Evolutionary conservation across 2,888 invertebrate genomes (phyloP).

Genomic region (Cactoblastis cactorum): DNA sequence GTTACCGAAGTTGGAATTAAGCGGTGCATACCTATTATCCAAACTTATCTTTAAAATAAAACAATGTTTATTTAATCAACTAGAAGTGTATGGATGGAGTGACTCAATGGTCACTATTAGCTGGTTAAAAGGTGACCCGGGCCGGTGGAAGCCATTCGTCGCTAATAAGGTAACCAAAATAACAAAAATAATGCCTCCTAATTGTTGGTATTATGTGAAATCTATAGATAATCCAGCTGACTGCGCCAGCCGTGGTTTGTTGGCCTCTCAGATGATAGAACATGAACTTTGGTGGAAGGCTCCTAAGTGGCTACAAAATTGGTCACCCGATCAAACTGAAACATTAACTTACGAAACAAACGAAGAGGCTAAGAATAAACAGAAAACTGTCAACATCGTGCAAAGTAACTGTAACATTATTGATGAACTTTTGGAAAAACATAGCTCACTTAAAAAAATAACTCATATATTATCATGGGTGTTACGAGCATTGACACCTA

Average conservation of each 20-base stretch:
- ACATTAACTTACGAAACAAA: too few species aligned
- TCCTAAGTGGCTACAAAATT: slow-evolving; percentile 6
- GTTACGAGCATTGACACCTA: neutral
- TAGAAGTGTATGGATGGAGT: slow-evolving; percentile 8
- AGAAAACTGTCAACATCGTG: neutral
- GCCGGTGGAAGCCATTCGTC: slow-evolving; percentile 10
- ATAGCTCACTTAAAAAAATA: neutral
- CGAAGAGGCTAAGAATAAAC: too few species aligned
- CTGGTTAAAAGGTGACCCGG: slow-evolving; percentile 2
- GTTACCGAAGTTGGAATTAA: slow-evolving; percentile 8
- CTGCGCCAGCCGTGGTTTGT: slow-evolving; percentile 9
- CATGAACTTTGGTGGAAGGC: slow-evolving; percentile 9
- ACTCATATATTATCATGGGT: neutral
- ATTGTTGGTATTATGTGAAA: slow-evolving; percentile 1
- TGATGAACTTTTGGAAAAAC: slow-evolving; percentile 7
- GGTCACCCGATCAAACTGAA: too few species aligned
- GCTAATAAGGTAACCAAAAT: neutral
- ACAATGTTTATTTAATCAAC: neutral
- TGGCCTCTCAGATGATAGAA: neutral
- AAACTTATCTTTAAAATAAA: slow-evolving; percentile 8
- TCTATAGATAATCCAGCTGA: slow-evolving; percentile 12
- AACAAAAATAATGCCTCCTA: neutral
- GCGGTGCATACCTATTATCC: neutral
- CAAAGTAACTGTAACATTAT: neutral
- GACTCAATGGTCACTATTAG: slow-evolving; percentile 9